phyloP scores from a whole-genome alignment of 2,797 vertebrate genomes.

The Pipistrellus kuhlii region DNA sequence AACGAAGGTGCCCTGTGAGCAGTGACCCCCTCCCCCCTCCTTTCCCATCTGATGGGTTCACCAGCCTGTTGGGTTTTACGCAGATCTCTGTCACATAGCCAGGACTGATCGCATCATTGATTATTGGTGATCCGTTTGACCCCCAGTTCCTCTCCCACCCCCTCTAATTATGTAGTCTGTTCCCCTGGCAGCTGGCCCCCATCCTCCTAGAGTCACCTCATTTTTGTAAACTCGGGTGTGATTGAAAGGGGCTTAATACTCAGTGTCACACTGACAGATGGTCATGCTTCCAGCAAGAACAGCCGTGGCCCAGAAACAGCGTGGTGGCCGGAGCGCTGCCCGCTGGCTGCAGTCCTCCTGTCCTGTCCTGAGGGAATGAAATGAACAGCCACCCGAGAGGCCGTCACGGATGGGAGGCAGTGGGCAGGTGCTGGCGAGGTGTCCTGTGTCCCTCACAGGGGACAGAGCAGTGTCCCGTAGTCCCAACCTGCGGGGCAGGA shows the following conservation, averaged over 20 bases:
- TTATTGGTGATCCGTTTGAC: background rate
- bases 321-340: background rate
- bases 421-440: background rate
- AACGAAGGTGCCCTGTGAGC: background rate
- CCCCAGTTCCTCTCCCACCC: no score
- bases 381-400: background rate
- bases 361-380: background rate
- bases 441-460: no score
- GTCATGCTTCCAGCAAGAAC: no score
- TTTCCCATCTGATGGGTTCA: background rate
- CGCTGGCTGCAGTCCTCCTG: background rate
- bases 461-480: no score
- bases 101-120: background rate
- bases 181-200: background rate
- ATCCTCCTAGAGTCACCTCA: background rate
- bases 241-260: background rate
- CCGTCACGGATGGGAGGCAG: background rate
- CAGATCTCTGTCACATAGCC: background rate
- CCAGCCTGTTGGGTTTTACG: background rate
- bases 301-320: background rate
- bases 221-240: background rate
- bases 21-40: background rate
- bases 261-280: accelerated
- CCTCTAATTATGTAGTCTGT: background rate
- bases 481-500: accelerated